Conservation (phyloP, 1,140 invertebrate species). For the Cotesia glomerata region DNA sequence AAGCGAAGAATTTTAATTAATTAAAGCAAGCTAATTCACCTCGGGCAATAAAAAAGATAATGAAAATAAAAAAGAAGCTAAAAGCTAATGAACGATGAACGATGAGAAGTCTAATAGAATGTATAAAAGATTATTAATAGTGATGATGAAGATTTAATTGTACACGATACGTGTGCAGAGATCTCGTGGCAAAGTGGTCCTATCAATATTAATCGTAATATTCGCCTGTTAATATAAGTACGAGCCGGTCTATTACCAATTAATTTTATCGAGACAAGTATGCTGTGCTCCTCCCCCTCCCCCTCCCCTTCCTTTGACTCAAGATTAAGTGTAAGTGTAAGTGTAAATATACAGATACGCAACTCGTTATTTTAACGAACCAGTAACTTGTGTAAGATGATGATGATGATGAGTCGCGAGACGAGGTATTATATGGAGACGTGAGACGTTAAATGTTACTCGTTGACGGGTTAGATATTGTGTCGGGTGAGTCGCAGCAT, state of each 20-base stretch:
- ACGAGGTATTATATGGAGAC: neutral
- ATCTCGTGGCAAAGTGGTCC: conserved; percentile 50
- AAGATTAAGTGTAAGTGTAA: conserved; percentile 29
- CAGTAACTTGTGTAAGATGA: neutral
- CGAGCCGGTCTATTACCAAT: conserved; percentile 60
- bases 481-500: conserved; percentile 62
- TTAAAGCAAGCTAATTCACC: no score
- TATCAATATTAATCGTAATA: conserved; percentile 59
- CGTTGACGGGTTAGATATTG: conserved; percentile 57
- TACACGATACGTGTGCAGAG: conserved; percentile 27
- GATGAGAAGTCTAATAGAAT: no score
- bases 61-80: no score
- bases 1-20: no score
- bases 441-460: neutral
- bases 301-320: no score
- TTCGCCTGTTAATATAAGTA: conserved; percentile 44
- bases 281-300: conserved; percentile 39
- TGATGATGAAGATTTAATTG: neutral
- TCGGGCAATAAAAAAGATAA: no score
- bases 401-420: neutral
- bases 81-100: no score
- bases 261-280: conserved; percentile 64
- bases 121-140: no score
- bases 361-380: neutral
- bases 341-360: neutral